Evolutionary conservation across 37 sponge, comb jelly and placozoan species (phyloP), one percentile per base, ranked within the genome.

Genomic region (Ianthella basta): DNA sequence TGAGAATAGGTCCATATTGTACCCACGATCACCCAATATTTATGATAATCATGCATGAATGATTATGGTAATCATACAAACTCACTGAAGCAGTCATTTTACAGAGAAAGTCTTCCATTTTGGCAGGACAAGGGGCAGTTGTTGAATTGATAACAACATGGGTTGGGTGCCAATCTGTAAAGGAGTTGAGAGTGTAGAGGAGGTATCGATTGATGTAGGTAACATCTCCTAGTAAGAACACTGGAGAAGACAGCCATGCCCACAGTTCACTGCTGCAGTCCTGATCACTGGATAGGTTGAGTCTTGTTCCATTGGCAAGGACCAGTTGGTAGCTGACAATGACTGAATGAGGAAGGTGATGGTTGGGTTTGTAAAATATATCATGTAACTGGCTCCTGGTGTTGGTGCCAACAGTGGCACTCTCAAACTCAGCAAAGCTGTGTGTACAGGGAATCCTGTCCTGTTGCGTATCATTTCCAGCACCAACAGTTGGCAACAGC

Each of bases 1-100:
- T n/a, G n/a, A n/a, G n/a, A n/a, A n/a, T n/a, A n/a, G n/a, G n/a
- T n/a, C n/a, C n/a, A n/a, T n/a, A n/a, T n/a, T n/a, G n/a, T n/a
- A n/a, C n/a, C n/a, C n/a, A n/a, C n/a, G n/a, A n/a, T n/a, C n/a
- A n/a, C n/a, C n/a, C n/a, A n/a, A n/a, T n/a, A n/a, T n/a, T n/a
- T n/a, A n/a, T n/a, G n/a, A n/a, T n/a, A n/a, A n/a, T n/a, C n/a
- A n/a, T n/a, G n/a, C n/a, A n/a, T n/a, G n/a, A n/a, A n/a, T n/a
- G n/a, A n/a, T n/a, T n/a, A n/a, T n/a, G n/a, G n/a, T n/a, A n/a
- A n/a, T n/a, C n/a, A n/a, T n/a, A n/a, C n/a, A n/a, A n/a, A 30
- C 70, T 69, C 33, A 69, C 70, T 69, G 70, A 13, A 69, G 34
- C 33, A 32, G 35, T 69, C 70, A 69, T 69, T 69, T 30, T 29